These are phyloP conservation scores for Calyptomena viridis DNA, from an alignment of 2,113 vertebrate genomes.

Conservation along the genomic window DNA sequence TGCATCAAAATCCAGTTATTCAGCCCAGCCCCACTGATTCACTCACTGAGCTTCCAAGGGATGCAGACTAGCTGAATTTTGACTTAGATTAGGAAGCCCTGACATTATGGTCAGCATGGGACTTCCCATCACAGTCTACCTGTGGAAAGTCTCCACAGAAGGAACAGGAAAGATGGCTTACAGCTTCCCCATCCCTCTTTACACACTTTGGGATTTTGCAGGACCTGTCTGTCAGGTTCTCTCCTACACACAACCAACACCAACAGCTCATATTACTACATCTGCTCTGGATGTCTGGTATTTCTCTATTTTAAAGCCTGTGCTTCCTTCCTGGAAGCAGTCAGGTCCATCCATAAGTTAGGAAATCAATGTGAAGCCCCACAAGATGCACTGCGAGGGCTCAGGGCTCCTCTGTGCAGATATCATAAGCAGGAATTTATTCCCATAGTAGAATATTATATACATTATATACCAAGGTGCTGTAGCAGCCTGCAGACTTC, in stretches of 20 bases:
- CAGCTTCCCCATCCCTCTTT: background rate
- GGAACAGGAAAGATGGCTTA: background rate
- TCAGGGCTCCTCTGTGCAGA: background rate
- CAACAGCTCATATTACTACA: background rate
- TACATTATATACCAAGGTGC: background rate
- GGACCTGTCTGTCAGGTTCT: background rate
- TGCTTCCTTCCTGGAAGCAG: background rate
- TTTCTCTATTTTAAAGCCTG: background rate
- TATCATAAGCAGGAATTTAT: background rate
- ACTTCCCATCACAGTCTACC: background rate
- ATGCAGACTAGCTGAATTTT: background rate
- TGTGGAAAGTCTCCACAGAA: background rate
- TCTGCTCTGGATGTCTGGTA: background rate
- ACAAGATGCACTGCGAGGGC: background rate
- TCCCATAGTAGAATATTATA: background rate
- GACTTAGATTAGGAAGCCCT: background rate
- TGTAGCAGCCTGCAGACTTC: background rate
- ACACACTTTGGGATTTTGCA: background rate
- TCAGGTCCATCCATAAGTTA: background rate
- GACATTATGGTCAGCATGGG: fast-evolving
- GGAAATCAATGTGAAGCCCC: background rate
- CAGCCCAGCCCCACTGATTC: background rate
- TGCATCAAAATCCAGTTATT: background rate
- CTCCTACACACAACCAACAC: background rate
- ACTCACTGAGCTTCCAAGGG: background rate